Base-by-base conservation (phyloP, 2,113 vertebrate species). In the Forbesichthys papilliferus region DNA sequence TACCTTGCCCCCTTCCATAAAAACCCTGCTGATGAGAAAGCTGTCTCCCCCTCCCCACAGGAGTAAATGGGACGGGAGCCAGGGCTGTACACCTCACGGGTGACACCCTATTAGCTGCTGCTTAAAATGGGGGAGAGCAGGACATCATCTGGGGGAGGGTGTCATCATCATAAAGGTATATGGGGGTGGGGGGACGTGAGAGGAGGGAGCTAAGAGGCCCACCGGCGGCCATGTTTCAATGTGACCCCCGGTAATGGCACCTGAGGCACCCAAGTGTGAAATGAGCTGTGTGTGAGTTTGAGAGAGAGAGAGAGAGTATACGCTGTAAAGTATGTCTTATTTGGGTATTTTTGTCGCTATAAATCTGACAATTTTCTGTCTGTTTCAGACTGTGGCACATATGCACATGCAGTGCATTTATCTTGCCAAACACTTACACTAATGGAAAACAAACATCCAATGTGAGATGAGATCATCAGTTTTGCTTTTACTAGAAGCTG, bases 241-340 rank as follows among this genome's bases (percentile, higher is more conserved):
- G 88, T 92, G 89, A 92, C 90, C 90, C 88, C 87, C 76, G 85
- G 88, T 92, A 89, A 86, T 82, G 76, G 82, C 77, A 73, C 77
- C 66, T 42, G 11, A 57, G 73, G 78, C 80, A 86, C 68, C 75
- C 77, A 60, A 78, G 78, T 90, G 85, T 90, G 84, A 92, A 91
- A 90, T 92, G 82, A 90, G 58, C 47, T 13, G 61, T 49, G 69
- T 33, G 49, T 54, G 20, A 47, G 68, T 58, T 63, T 52, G 51
- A 56, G 52, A 66, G 66, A 53, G 52, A 67, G 65, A 42, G 36
- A 42, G 36, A 42, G 36, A 42, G 36, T 42, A 42, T 42, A 42
- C 36, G 7, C 36, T 42, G 36, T 42, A 42, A 4, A 42, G 36
- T 7, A 42, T 42, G 36, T 7, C 36, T 7, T 42, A 5, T 42